Evolutionary conservation across 2,113 vertebrate genomes (phyloP).

Genomic region (Eonycteris spelaea): DNA sequence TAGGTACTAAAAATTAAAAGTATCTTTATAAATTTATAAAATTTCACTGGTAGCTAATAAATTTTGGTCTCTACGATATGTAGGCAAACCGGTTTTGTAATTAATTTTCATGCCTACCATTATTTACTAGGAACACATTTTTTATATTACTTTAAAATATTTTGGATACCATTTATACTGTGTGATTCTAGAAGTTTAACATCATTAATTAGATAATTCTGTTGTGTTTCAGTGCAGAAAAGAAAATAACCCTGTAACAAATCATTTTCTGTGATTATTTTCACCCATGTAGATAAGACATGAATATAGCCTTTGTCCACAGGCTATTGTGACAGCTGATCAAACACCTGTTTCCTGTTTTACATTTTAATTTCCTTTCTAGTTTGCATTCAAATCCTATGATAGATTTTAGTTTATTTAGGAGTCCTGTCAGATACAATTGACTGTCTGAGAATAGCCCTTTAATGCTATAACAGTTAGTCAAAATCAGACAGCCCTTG

Average conservation of each 20-base stretch:
- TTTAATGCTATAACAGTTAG: slow-evolving; percentile 56
- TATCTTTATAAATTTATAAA: neutral
- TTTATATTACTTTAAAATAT: neutral
- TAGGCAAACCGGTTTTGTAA: neutral
- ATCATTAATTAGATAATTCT: slow-evolving; percentile 29
- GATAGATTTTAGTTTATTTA: slow-evolving; percentile 63
- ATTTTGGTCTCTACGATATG: neutral
- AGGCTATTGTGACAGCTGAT: slow-evolving; percentile 70
- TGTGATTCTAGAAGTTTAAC: slow-evolving; percentile 14
- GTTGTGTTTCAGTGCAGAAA: slow-evolving; percentile 5
- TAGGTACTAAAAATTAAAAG: neutral
- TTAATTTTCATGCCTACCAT: neutral
- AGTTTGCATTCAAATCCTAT: slow-evolving; percentile 52
- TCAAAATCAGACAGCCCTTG: slow-evolving; percentile 56
- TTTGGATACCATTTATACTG: neutral
- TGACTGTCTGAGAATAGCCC: slow-evolving; percentile 31
- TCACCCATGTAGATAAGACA: slow-evolving; percentile 48
- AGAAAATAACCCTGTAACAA: slow-evolving; percentile 27
- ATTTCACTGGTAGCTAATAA: neutral
- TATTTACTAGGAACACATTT: neutral
- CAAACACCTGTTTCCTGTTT: slow-evolving; percentile 71
- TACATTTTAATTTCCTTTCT: slow-evolving; percentile 58
- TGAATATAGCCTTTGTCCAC: slow-evolving; percentile 27
- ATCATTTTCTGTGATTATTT: slow-evolving; percentile 48
- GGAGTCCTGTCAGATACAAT: slow-evolving; percentile 27